Base-by-base conservation (phyloP, 2,888 invertebrate genomes). In the Agrochola litura region DNA sequence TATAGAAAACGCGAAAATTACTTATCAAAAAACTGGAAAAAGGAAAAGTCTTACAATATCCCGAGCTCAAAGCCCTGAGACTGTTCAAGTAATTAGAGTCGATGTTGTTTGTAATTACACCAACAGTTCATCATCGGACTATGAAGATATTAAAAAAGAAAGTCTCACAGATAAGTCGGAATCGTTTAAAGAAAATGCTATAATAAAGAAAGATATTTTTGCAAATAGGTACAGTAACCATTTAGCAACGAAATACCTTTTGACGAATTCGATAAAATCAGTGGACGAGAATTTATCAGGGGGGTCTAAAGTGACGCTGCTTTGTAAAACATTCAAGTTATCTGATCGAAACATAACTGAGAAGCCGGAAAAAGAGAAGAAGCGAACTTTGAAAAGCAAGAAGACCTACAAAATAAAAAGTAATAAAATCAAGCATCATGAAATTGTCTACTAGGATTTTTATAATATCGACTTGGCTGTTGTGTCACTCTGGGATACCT, bases 71-170 rank as follows among this genome's bases (percentile, higher is more conserved):
- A 96, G 96, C 82, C 97, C 97, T 12, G 96, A 96, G 80, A 96
- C 96, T 0, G 92, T 96, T 16, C 96, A 97, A 90, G 94, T 97
- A 3, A 97, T 97, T 41, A 92, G 97, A 89, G 97, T 97, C 0
- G 97, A 97, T 81, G 96, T 97, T 12, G 95, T 97, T 16, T 95
- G 96, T 79, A 95, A 95, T 84, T 91, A 93, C 81, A 92, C 90
- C 70, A 86, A 86, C 58, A 92, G 89, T 63, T 83, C 91, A 0
- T 82, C 90, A 54, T 93, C 93, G 5, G 92, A 93, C 69, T 90
- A 89, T 63, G 93, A 94, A 37, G 93, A 94, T 22, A 89, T 82
- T 76, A 93, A 89, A 69, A 89, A 86, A 75, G 86, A 76, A 80
- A 73, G 49, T 49, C 76, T 60, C 82, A 82, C 41, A 12, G 85